Evolutionary conservation across 2,113 vertebrate genomes (phyloP).

Genomic region (Barbus barbus): DNA sequence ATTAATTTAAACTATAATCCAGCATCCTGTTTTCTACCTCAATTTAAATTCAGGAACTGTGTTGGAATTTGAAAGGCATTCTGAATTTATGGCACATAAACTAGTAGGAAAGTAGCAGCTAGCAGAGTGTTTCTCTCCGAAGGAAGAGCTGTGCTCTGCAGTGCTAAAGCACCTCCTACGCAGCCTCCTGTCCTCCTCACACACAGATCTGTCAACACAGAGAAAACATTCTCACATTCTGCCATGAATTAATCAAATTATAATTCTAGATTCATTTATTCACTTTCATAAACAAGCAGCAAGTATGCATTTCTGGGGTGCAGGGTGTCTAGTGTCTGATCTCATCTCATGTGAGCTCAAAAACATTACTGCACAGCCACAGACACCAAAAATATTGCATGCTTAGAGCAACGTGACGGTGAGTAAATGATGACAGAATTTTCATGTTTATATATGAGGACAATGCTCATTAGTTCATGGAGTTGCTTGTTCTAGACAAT

Average conservation of each 20-base stretch:
- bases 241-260: too few relatives aligned
- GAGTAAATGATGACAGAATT: not conserved
- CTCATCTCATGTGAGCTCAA: not conserved
- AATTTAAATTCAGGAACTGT: not conserved
- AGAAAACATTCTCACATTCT: not conserved
- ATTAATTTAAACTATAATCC: not conserved
- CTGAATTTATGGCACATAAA: too few relatives aligned
- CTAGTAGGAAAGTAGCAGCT: not conserved
- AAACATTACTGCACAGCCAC: not conserved
- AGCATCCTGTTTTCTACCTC: too few relatives aligned
- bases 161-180: slow-evolving; percentile 13
- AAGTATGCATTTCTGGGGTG: not conserved
- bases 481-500: not conserved
- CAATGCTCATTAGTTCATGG: not conserved
- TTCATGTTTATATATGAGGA: too few relatives aligned
- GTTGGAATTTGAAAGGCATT: not conserved
- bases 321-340: not conserved
- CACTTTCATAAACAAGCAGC: not conserved
- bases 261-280: too few relatives aligned
- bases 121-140: not conserved
- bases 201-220: not conserved
- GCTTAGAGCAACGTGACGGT: too few relatives aligned
- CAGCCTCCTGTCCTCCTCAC: slow-evolving; percentile 14
- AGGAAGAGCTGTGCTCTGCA: not conserved
- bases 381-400: too few relatives aligned